Evolutionary conservation across 2,888 invertebrate species (phyloP), one percentile per base, ranked within the genome.

Genomic region (Cryptocephalus moraei): DNA sequence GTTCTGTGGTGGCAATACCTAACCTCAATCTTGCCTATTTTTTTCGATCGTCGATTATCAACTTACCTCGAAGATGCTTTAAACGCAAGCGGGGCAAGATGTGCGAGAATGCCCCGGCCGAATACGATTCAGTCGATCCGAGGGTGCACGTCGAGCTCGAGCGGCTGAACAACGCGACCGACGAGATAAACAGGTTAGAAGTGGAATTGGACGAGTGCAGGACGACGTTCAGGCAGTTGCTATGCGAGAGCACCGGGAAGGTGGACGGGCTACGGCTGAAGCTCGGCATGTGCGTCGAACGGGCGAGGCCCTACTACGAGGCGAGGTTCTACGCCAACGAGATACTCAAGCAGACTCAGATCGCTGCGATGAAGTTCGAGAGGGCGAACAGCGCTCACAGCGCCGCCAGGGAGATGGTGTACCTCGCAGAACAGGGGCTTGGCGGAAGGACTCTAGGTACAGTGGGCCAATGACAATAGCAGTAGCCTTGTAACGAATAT

Each of bases 111-210:
- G 73, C 74, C 50, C 54, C 62, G 47, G 78, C 79, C 69, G 74
- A 74, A 69, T 74, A 77, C 63, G 86, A 86, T 75, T 80, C 83
- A 56, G 81, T 88, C 65, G 87, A 88, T 76, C 87, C 87, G 47
- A 75, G 87, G 69, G 86, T 88, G 63, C 87, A 88, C 79, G 80
- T 89, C 63, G 92, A 93, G 73, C 74, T 93, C 66, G 93, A 93
- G 67, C 82, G 87, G 63, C 75, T 93, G 50, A 93, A 93, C 69
- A 85, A 86, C 61, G 86, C 91, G 31, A 92, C 93, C 45, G 91
- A 93, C 75, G 90, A 91, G 70, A 93, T 93, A 62, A 93, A 93
- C 72, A 83, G 84, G 61, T 77, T 91, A 53, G 93, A 93, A 74
- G 84, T 91, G 55, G 91, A 91, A 69, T 74, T 92, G 61, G 92